These are phyloP conservation scores for Drosophila percnosoma DNA, from an alignment of 2,888 invertebrate genomes.

Conservation along the genomic window DNA sequence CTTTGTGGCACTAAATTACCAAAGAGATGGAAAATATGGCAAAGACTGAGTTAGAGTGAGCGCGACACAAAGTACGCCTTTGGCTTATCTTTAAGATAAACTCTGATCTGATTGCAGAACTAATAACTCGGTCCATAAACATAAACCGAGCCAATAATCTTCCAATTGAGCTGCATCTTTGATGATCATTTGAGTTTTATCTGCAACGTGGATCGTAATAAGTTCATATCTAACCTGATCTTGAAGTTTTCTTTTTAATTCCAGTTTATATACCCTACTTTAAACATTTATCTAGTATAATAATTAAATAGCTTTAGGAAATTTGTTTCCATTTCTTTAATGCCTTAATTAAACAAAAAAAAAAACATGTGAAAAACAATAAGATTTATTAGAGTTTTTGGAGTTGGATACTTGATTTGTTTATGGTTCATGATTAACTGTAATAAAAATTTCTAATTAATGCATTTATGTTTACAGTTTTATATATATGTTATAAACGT, in stretches of 20 bases:
- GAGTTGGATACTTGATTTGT: neutral
- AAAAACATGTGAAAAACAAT: neutral
- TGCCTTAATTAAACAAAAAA: no score
- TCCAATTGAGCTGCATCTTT: neutral
- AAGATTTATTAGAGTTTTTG: neutral
- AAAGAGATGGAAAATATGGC: neutral
- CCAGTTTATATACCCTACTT: neutral
- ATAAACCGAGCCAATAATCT: constrained; percentile 1
- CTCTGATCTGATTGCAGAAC: constrained; percentile 6
- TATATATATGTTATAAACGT: neutral
- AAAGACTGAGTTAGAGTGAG: neutral
- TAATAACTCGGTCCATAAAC: neutral
- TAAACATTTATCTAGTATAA: neutral
- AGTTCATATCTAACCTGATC: neutral
- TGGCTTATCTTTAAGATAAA: constrained; percentile 26
- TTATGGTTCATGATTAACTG: neutral
- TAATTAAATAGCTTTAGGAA: neutral
- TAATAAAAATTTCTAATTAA: neutral
- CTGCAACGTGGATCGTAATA: neutral
- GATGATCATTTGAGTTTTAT: neutral
- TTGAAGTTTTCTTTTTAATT: neutral
- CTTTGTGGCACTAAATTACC: neutral
- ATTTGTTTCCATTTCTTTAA: neutral
- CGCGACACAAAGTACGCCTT: constrained; percentile 1
- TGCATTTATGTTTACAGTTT: neutral